Evolutionary conservation across 2,113 vertebrate genomes (phyloP).

Genomic region (Gobio gobio): DNA sequence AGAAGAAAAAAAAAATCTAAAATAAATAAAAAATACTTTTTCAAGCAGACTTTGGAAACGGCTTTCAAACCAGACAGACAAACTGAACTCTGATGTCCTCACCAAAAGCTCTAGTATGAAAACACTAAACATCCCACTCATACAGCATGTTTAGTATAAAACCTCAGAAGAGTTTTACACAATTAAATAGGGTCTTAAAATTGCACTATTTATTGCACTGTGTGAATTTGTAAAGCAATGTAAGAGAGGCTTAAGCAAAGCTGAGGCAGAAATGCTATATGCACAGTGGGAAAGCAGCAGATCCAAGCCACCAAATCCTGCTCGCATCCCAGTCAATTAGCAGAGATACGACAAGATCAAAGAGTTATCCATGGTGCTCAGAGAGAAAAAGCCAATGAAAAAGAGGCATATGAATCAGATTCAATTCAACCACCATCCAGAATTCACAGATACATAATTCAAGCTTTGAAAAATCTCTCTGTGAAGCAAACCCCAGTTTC

Average conservation of each 20-base stretch:
- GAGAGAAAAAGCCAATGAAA: background rate
- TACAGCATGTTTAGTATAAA: too few relatives aligned
- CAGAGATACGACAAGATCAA: conserved; percentile 25
- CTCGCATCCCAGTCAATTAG: conserved; percentile 36
- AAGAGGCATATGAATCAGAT: background rate
- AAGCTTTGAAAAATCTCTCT: background rate
- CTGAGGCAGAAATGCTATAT: background rate
- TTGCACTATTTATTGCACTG: too few relatives aligned
- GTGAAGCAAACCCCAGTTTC: background rate
- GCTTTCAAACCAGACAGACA: too few relatives aligned
- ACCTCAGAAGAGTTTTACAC: too few relatives aligned
- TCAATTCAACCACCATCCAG: background rate
- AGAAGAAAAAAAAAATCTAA: too few relatives aligned
- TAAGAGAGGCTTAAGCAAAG: background rate
- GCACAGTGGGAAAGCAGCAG: background rate
- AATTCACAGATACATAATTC: conserved; percentile 24
- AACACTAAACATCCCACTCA: too few relatives aligned
- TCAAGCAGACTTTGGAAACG: too few relatives aligned
- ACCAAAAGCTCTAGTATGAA: too few relatives aligned
- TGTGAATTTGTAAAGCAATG: background rate
- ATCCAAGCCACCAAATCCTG: conserved; percentile 2
- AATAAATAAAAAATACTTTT: too few relatives aligned
- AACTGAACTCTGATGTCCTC: too few relatives aligned
- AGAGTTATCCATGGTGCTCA: conserved; percentile 7
- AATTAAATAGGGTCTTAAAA: background rate